These are phyloP conservation scores for Pantherophis alleghaniensis DNA, from an alignment of 2,797 vertebrate genomes.

Conservation along the genomic window DNA sequence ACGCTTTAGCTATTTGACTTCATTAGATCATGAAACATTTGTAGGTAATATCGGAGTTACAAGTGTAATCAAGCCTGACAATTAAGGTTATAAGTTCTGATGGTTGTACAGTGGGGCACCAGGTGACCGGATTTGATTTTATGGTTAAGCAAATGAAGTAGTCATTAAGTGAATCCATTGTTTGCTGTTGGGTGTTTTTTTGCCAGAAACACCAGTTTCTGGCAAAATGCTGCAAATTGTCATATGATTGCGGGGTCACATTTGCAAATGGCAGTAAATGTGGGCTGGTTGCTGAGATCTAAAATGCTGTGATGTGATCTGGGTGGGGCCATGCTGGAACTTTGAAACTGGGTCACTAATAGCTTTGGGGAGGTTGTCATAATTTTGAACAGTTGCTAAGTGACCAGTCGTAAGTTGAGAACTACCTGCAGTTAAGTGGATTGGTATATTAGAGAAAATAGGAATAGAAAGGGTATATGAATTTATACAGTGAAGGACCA, in stretches of 20 bases:
- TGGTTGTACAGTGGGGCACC: background rate
- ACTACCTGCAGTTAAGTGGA: background rate
- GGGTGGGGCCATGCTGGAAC: background rate
- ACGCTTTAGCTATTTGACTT: background rate
- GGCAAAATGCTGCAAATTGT: background rate
- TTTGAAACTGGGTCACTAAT: background rate
- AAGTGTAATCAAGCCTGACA: background rate
- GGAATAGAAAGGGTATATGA: background rate
- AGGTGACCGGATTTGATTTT: background rate
- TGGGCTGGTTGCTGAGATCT: background rate
- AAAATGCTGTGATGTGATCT: background rate
- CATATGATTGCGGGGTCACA: background rate
- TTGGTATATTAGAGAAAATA: background rate
- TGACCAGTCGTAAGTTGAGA: background rate
- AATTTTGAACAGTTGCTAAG: background rate
- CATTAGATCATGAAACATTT: background rate
- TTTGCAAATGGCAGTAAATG: background rate
- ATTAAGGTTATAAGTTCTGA: background rate
- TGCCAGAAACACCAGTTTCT: background rate
- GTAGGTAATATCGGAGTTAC: background rate
- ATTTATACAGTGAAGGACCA: background rate
- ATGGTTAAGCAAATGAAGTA: background rate
- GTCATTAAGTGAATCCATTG: background rate
- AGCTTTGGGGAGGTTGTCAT: background rate
- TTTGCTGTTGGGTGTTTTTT: background rate